A percentile compares a stretch with the other conserved stretches of the same genome.
Evolutionary conservation across 1,140 invertebrate genomes (phyloP).

Genomic region (Heliconius hermathena): DNA sequence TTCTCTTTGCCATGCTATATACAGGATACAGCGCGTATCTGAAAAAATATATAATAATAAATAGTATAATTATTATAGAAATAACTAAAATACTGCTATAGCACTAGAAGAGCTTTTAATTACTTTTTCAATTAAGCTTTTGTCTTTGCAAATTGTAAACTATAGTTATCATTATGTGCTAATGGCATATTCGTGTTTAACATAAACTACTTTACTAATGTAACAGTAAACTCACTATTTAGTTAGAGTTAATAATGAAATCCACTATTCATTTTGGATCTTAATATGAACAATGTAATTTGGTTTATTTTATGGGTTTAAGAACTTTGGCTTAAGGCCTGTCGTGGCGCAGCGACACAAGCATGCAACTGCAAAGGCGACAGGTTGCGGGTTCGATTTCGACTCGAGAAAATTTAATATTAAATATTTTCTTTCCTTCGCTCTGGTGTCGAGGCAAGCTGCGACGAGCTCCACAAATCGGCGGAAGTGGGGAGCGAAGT

Average conservation of each 20-base stretch:
- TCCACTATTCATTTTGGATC: neutral
- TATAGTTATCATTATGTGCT: neutral
- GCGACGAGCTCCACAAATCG: too few relatives aligned
- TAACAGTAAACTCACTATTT: neutral
- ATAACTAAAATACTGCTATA: neutral
- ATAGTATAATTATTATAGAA: neutral
- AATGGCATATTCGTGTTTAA: constrained; percentile 8
- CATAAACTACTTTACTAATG: neutral
- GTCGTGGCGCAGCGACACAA: neutral
- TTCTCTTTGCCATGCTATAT: neutral
- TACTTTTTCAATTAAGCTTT: neutral
- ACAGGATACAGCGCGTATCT: neutral
- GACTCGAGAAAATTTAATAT: neutral
- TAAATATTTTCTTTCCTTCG: neutral
- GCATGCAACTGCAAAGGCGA: neutral
- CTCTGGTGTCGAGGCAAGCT: neutral
- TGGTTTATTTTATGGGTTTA: too few relatives aligned
- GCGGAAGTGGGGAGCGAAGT: too few relatives aligned
- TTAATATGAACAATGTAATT: neutral
- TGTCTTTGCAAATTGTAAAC: constrained; percentile 3
- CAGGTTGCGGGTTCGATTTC: neutral
- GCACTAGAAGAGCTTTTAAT: neutral
- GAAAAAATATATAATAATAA: too few relatives aligned
- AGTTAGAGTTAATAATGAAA: neutral
- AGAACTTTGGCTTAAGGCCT: neutral